Base-by-base conservation (phyloP, 2,113 vertebrate species). In the Gnathonemus longibarbis region DNA sequence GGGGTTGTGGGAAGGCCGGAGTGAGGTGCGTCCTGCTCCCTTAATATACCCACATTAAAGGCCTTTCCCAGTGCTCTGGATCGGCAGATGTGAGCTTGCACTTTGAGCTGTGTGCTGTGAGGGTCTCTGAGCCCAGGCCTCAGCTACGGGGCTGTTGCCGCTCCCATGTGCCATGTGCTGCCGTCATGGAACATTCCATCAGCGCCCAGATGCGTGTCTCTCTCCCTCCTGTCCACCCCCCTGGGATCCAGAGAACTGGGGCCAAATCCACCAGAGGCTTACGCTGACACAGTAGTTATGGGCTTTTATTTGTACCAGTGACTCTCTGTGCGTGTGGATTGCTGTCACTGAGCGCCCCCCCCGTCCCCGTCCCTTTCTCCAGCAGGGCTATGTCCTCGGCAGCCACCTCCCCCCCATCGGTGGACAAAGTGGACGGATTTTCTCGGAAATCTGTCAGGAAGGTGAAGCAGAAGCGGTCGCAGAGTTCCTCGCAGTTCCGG, bases 391-490 rank as follows among this genome's bases (percentile, higher is more conserved):
- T 99, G 98, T 99, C 98, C 97, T 99, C 98, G 95, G 97, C 98
- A 97, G 97, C 98, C 97, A 98, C 97, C 96, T 97, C 98, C 94
- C 97, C 98, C 96, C 98, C 98, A 96, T 99, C 98, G 97, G 98
- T 98, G 97, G 98, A 99, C 98, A 99, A 99, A 99, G 98, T 99
- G 96, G 98, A 99, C 96, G 98, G 98, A 97, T 99, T 99, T 97
- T 98, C 98, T 94, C 97, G 98, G 96, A 99, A 99, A 97, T 99
- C 98, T 96, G 98, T 99, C 97, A 97, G 98, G 95, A 99, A 99
- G 97, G 97, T 98, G 94, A 98, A 98, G 96, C 98, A 99, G 98
- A 99, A 99, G 97, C 97, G 98, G 94, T 99, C 98, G 56, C 98
- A 99, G 95, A 99, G 98, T 92, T 99, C 98, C 94, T 99, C 98